phyloP scores from a whole-genome alignment of 2,888 invertebrate species.

The Caenorhabditis imperialis region DNA sequence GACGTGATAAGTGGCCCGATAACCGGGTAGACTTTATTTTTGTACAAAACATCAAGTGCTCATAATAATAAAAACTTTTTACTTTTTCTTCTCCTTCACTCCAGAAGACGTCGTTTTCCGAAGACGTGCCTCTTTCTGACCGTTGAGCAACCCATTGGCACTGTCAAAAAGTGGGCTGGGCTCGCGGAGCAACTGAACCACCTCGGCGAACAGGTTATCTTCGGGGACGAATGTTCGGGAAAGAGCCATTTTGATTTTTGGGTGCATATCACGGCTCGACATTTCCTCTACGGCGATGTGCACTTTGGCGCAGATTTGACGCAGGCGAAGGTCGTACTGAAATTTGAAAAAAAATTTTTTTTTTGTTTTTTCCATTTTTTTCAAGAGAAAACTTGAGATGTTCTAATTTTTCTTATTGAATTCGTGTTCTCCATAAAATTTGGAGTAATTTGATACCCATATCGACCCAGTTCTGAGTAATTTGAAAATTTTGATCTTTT shows the following conservation, averaged over 20 bases:
- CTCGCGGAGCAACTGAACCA: conserved; percentile 22
- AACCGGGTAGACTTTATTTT: background rate
- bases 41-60: conserved; percentile 32
- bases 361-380: too few species aligned
- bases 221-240: conserved; percentile 11
- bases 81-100: conserved; percentile 12
- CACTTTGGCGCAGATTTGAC: conserved; percentile 16
- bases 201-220: conserved; percentile 1
- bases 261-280: conserved; percentile 34
- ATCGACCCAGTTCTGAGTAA: background rate
- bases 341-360: too few species aligned
- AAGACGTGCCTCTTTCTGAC: conserved; percentile 34
- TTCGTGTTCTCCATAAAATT: too few species aligned
- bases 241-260: conserved; percentile 37
- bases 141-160: conserved; percentile 14
- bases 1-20: conserved; percentile 21
- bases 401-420: too few species aligned
- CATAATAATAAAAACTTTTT: conserved; percentile 6
- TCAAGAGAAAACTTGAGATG: too few species aligned
- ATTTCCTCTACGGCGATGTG: conserved; percentile 21
- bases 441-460: too few species aligned
- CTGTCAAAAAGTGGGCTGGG: conserved; percentile 27
- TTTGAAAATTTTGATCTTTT: too few species aligned
- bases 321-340: conserved; percentile 16
- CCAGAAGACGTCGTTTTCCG: conserved; percentile 1